Evolutionary conservation across 2,797 vertebrate genomes (phyloP), one percentile per base, ranked within the genome.

Genomic region (Enteromius thamalakanensis): DNA sequence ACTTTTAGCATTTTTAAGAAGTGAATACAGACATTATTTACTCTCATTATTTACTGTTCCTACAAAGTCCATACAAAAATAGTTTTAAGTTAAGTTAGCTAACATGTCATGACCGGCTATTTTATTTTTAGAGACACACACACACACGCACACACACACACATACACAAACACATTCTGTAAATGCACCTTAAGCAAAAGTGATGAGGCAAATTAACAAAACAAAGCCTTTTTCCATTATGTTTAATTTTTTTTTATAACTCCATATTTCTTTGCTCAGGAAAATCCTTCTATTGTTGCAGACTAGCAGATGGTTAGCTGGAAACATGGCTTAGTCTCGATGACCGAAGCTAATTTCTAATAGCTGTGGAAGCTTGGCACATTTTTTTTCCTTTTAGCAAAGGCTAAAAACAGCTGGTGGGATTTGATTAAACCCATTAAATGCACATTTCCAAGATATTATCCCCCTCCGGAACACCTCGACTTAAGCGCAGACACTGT

Each of bases 321-420:
- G 96, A 98, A 97, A 96, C 96, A 95, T 94, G 92, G 95, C 94
- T 96, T 95, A 96, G 96, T 96, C 96, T 89, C 91, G 87, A 94
- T 97, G 97, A 98, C 97, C 97, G 97, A 97, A 96, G 98, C 98
- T 95, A 98, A 98, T 98, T 96, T 97, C 96, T 94, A 97, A 96
- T 97, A 97, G 97, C 95, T 97, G 96, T 97, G 95, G 96, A 96
- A 96, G 96, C 95, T 95, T 95, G 94, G 95, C 96, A 96, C 95
- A 95, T 97, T 97, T 96, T 94, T 94, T 93, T 3, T 12, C 29
- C 94, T 94, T 96, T 96, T 95, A 96, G 93, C 95, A 96, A 96
- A 95, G 95, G 95, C 93, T 95, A 93, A 94, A 98, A 97, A 97
- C 96, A 98, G 96, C 97, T 98, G 97, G 95, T 96, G 91, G 91